phyloP scores from a whole-genome alignment of 2,113 vertebrate species.

The Formicarius rufipectus region DNA sequence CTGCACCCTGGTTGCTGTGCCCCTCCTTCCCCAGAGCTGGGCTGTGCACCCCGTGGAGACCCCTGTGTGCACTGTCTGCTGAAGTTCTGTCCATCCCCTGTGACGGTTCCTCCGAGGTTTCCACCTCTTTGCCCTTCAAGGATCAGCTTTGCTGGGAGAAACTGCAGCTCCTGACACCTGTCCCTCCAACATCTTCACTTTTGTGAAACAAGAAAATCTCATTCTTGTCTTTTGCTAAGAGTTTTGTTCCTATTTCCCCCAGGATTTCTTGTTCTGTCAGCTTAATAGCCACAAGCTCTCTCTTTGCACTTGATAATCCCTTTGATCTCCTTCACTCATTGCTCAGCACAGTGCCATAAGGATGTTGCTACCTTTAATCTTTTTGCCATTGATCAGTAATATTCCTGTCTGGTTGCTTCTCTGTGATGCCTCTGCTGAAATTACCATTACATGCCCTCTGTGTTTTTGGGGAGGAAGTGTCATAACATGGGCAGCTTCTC shows the following conservation, averaged over 20 bases:
- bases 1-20: background rate
- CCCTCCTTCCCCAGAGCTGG: background rate
- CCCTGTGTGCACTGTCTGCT: background rate
- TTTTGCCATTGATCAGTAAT: conserved; percentile 50
- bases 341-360: conserved; percentile 22
- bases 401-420: conserved; percentile 9
- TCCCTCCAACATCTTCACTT: background rate
- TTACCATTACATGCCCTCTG: background rate
- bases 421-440: background rate
- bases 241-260: conserved; percentile 28
- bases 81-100: background rate
- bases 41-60: rapidly evolving
- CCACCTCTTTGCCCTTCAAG: background rate
- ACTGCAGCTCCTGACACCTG: background rate
- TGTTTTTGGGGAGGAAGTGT: background rate
- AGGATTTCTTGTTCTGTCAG: background rate
- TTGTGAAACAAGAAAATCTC: conserved; percentile 9
- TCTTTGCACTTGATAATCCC: background rate
- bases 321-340: conserved; percentile 46
- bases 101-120: background rate
- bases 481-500: background rate
- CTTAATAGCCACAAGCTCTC: conserved; percentile 54
- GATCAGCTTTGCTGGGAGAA: background rate
- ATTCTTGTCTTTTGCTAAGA: conserved; percentile 9
- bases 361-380: conserved; percentile 51